A percentile compares a stretch with the other conserved stretches of the same genome.
Conservation (phyloP, 1,140 invertebrate genomes). For the Drosophila saltans region DNA sequence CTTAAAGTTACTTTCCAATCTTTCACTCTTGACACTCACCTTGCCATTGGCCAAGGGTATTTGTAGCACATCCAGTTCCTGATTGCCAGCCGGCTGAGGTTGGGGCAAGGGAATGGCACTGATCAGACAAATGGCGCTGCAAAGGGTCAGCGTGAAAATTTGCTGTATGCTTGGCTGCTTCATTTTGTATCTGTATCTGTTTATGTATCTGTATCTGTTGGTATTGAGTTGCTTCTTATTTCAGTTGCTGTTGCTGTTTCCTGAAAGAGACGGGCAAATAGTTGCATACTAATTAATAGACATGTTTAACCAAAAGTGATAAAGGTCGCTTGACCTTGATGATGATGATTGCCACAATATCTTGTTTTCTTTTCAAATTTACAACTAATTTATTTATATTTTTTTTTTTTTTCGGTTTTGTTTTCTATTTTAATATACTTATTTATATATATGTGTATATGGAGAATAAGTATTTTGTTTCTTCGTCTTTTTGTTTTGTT, state of each 20-base stretch:
- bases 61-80: constrained; percentile 78
- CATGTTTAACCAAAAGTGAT: constrained; percentile 13
- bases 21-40: constrained; percentile 56
- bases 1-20: too few species aligned
- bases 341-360: not conserved
- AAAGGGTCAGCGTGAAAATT: constrained; percentile 54
- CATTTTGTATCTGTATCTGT: constrained; percentile 52
- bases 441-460: not conserved
- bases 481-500: constrained; percentile 1
- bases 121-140: constrained; percentile 64
- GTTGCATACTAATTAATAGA: constrained; percentile 36
- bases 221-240: not conserved
- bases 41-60: constrained; percentile 78
- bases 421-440: constrained; percentile 11
- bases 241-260: constrained; percentile 4
- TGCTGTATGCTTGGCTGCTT: constrained; percentile 66
- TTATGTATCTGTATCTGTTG: constrained; percentile 16
- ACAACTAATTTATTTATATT: constrained; percentile 15
- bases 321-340: constrained; percentile 28
- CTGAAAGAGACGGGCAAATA: constrained; percentile 17
- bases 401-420: not conserved
- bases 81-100: constrained; percentile 59
- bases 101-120: constrained; percentile 71
- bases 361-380: constrained; percentile 17
- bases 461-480: not conserved